phyloP scores from a whole-genome alignment of 2,113 vertebrate species.

The Carettochelys insculpta region DNA sequence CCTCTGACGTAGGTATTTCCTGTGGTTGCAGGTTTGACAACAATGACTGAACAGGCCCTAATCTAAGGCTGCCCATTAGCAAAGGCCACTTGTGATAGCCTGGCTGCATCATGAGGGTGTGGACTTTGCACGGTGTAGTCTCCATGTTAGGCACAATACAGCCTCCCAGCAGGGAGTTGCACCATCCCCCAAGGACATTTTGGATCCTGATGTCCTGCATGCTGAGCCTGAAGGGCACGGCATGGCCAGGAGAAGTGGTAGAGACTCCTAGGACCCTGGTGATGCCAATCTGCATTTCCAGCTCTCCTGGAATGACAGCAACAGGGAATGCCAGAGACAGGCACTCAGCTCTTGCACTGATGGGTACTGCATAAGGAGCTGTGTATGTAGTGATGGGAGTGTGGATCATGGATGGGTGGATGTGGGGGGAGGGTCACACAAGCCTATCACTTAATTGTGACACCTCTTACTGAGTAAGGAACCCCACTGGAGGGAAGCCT shows the following conservation, averaged over 20 bases:
- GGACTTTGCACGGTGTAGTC: not conserved
- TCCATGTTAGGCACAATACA: not conserved
- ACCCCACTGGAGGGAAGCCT: not conserved
- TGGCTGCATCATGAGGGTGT: not conserved
- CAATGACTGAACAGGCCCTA: not conserved
- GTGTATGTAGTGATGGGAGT: not conserved
- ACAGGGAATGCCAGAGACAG: not conserved
- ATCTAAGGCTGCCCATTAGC: not conserved
- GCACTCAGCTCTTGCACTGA: not conserved
- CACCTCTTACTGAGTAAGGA: not conserved
- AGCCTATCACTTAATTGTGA: not conserved
- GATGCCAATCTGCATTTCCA: not conserved
- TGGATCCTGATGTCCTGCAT: not conserved
- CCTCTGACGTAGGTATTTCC: not conserved
- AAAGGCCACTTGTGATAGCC: not conserved
- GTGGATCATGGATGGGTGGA: not conserved
- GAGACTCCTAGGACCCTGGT: too few relatives aligned
- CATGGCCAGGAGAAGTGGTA: not conserved
- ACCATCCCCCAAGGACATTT: not conserved
- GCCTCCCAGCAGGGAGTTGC: not conserved
- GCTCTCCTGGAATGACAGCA: not conserved
- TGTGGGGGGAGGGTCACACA: not conserved
- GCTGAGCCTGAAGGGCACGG: not conserved
- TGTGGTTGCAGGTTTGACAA: not conserved
- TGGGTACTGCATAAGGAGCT: not conserved